phyloP scores from a whole-genome alignment of 2,797 vertebrate genomes.

The Sitta carolinensis region DNA sequence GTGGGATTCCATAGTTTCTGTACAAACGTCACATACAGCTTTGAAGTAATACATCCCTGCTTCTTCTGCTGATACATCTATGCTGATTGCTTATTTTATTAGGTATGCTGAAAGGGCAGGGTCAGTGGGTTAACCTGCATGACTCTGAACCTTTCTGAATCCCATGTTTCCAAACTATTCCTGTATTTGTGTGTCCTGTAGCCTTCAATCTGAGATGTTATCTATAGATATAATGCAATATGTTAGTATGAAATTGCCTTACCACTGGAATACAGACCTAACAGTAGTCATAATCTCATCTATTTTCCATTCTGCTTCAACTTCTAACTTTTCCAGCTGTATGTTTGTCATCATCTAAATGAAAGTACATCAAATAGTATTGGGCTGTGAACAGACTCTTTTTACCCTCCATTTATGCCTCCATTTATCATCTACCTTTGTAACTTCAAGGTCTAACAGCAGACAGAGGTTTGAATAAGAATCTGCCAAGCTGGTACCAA shows the following conservation, averaged over 20 bases:
- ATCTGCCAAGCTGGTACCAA: background rate
- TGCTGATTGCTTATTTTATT: background rate
- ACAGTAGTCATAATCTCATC: background rate
- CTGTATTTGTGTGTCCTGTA: background rate
- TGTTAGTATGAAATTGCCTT: background rate
- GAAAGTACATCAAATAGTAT: background rate
- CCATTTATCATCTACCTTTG: background rate
- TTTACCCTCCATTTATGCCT: background rate
- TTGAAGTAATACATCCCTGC: background rate
- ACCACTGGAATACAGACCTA: background rate
- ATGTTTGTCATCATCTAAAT: background rate
- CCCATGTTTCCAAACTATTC: background rate
- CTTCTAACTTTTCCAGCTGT: background rate
- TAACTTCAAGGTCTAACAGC: background rate
- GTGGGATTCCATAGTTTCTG: background rate
- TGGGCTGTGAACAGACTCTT: background rate
- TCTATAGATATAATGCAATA: background rate
- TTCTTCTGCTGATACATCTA: background rate
- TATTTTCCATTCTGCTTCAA: background rate
- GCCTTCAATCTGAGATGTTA: background rate
- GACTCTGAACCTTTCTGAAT: background rate
- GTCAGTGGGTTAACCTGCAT: background rate
- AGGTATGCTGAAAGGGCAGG: background rate
- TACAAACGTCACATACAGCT: background rate
- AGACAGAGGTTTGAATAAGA: background rate